Percentiles rank a stretch among this genome's conserved stretches.
phyloP scores from a whole-genome alignment of 2,888 invertebrate genomes.

The Acanthosepion lycidas region DNA sequence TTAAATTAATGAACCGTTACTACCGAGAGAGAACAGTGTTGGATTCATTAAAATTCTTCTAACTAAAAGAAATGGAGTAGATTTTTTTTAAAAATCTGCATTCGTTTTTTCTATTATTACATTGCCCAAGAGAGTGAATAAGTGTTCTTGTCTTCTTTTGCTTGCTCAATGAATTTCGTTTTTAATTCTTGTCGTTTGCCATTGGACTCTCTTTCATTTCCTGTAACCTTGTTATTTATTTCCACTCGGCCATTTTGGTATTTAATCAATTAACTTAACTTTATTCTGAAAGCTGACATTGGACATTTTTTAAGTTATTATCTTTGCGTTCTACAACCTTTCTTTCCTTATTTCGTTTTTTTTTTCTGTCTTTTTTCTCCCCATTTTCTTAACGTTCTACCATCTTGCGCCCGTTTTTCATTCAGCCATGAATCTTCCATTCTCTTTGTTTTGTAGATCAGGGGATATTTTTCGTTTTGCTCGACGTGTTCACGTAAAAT shows the following conservation, averaged over 20 bases:
- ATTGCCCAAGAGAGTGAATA: neutral
- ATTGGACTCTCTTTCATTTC: neutral
- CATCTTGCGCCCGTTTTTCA: neutral
- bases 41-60: no score
- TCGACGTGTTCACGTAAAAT: no score
- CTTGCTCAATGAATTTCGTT: neutral
- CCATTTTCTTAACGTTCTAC: neutral
- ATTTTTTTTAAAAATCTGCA: no score
- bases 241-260: neutral
- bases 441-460: neutral
- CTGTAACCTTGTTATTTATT: neutral
- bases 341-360: neutral
- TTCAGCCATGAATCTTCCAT: neutral
- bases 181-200: neutral
- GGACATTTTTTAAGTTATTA: no score
- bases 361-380: neutral
- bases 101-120: neutral
- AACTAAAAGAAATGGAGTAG: no score
- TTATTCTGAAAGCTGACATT: neutral
- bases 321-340: no score
- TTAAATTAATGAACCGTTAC: no score
- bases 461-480: no score
- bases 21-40: no score
- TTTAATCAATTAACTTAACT: conserved; percentile 18
- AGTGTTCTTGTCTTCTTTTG: neutral